Evolutionary conservation across 1,140 invertebrate genomes (phyloP).

Genomic region (Aporrectodea caliginosa): DNA sequence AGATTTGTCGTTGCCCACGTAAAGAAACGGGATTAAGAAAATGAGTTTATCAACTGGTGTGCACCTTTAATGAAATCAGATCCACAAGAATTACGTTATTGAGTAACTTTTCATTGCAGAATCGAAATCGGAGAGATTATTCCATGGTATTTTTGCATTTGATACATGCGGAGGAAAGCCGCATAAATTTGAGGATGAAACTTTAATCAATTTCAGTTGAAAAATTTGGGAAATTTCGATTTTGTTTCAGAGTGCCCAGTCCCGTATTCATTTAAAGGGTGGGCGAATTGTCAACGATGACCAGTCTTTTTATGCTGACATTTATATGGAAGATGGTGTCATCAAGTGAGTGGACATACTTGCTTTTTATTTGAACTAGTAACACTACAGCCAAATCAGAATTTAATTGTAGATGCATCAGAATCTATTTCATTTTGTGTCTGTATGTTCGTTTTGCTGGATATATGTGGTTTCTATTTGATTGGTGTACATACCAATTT

Average conservation of each 20-base stretch:
- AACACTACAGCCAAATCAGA: no score
- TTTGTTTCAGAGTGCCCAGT: conserved; percentile 28
- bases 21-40: no score
- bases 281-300: conserved; percentile 93
- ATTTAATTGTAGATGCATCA: not conserved
- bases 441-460: no score
- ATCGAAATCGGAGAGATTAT: no score
- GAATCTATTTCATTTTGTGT: not conserved
- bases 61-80: not conserved
- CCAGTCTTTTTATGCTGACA: conserved; percentile 75
- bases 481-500: not conserved
- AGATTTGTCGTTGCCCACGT: no score
- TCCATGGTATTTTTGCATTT: not conserved
- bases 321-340: conserved; percentile 59
- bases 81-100: not conserved
- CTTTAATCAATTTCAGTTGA: not conserved
- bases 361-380: no score
- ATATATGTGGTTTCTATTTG: no score
- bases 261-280: conserved; percentile 78
- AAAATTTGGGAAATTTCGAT: not conserved
- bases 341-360: conserved; percentile 17
- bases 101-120: not conserved
- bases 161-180: no score
- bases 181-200: no score
- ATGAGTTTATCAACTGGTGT: no score